Evolutionary conservation across 2,888 invertebrate genomes (phyloP).

Genomic region (Synanthedon vespiformis): DNA sequence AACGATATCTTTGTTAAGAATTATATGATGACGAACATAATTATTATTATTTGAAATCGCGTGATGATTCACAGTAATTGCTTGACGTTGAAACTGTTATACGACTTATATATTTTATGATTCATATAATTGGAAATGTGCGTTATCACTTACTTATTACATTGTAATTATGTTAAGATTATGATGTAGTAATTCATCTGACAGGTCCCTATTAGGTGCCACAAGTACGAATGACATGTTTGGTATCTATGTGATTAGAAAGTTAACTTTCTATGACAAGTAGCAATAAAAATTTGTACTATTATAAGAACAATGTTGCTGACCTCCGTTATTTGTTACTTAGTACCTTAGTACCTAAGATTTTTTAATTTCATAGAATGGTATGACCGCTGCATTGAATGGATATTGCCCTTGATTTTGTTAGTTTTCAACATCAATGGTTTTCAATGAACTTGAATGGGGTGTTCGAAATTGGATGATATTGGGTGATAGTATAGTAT

Average conservation of each 20-base stretch:
- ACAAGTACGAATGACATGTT: not conserved
- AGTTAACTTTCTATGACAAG: not conserved
- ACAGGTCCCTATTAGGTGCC: not conserved
- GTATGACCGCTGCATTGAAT: no score
- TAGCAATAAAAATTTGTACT: not conserved
- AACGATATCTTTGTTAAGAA: conserved; percentile 1
- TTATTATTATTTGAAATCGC: not conserved
- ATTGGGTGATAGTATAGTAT: no score
- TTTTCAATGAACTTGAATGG: no score
- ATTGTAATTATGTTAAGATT: not conserved
- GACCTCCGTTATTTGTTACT: no score
- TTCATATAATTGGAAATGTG: not conserved
- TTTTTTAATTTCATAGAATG: no score
- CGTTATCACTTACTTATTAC: not conserved
- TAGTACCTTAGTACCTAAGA: no score
- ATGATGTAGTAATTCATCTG: conserved; percentile 3
- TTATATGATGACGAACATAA: not conserved
- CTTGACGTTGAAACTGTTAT: not conserved
- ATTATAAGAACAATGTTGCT: no score
- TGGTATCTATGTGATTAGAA: not conserved
- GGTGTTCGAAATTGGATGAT: no score
- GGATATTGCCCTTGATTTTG: no score
- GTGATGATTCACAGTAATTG: not conserved
- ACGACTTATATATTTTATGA: not conserved
- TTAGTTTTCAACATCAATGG: no score